Percentiles rank a stretch among this genome's conserved stretches.
These are phyloP conservation scores for Chironomus striatipennis DNA, from an alignment of 1,140 invertebrate species.

Conservation along the genomic window DNA sequence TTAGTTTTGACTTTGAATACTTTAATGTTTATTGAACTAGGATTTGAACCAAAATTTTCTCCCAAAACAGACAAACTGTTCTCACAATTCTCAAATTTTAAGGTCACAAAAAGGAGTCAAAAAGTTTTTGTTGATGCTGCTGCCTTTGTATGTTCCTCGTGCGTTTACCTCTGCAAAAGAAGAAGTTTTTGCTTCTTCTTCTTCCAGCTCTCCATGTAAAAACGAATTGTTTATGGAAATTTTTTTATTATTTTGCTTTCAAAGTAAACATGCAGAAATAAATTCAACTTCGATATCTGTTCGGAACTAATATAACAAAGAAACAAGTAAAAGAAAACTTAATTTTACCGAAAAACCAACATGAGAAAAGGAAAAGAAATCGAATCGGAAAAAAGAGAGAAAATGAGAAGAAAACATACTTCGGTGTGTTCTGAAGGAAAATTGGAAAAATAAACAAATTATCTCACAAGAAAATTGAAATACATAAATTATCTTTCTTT, in stretches of 20 bases:
- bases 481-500: conserved; percentile 22
- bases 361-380: neutral
- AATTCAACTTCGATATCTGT: neutral
- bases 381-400: neutral
- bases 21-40: too few species aligned
- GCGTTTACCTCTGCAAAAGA: neutral
- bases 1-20: too few species aligned
- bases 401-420: neutral
- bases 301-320: conserved; percentile 17
- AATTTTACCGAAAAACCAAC: neutral
- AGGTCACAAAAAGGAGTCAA: neutral
- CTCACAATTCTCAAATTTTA: too few species aligned
- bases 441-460: conserved; percentile 24
- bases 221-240: conserved; percentile 17
- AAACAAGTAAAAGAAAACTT: neutral
- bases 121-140: neutral
- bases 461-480: conserved; percentile 18
- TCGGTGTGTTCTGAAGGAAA: neutral
- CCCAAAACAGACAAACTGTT: too few species aligned
- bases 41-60: too few species aligned
- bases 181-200: neutral
- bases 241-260: neutral
- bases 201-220: neutral
- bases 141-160: neutral
- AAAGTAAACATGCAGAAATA: neutral